Evolutionary conservation across 2,888 invertebrate species (phyloP), one percentile per base, ranked within the genome.

Genomic region (Lasioglossum lativentre): DNA sequence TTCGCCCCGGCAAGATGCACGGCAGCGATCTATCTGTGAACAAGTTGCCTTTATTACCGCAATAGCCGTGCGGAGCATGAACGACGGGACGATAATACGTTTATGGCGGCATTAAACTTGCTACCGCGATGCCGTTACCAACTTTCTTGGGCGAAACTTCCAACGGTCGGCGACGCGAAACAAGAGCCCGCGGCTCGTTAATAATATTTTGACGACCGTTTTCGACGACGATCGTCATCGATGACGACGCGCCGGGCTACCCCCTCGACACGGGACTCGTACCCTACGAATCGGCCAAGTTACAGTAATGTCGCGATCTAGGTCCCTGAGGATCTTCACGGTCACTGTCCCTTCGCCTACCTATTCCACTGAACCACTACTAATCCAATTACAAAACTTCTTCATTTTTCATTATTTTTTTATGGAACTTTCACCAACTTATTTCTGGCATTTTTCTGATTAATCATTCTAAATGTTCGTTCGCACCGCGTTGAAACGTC

Each of bases 71-170:
- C 80, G 42, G 40, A 81, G 78, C 70, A 81, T 78, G 83, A 89
- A 89, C 79, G 83, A 84, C 82, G 77, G 70, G 68, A 83, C 85
- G 88, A 90, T 90, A 90, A 90, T 90, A 88, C 89, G 89, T 90
- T 91, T 90, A 91, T 83, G 83, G 85, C 85, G 82, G 82, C 85
- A 89, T 90, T 90, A 90, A 90, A 90, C 85, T 89, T 86, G 85
- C 88, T 82, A 86, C 83, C 85, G 74, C 78, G 77, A 70, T 70
- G 72, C 82, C 89, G 79, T 86, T 87, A 80, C 79, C 76, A 86
- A 86, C 79, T 82, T 86, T 86, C 86, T 86, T 86, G 76, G 38
- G 34, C 38, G 82, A 56, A 81, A 85, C 75, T 78, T 70, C 71
- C 42, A 27, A 47, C 45, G 47, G n/a, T 45, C 47, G 76, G 68